Evolutionary conservation across 2,113 vertebrate species (phyloP).

Genomic region (Campylomormyrus numenius): DNA sequence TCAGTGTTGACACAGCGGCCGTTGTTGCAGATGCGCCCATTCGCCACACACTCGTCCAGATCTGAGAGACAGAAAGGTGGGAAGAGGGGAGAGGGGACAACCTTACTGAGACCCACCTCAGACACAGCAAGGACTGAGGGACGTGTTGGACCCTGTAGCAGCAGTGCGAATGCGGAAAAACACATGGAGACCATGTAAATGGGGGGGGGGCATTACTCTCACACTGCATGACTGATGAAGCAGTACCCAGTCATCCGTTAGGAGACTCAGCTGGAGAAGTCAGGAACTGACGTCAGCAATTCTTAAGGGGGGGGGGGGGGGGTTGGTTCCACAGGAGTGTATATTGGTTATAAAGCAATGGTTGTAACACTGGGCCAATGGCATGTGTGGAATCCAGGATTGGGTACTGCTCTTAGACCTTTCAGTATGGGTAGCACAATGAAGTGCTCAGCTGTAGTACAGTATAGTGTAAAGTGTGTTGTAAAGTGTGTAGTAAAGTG

Average conservation of each 20-base stretch:
- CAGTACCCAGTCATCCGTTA: background rate
- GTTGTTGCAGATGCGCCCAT: slow-evolving; percentile 89
- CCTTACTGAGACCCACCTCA: background rate
- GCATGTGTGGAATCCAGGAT: background rate
- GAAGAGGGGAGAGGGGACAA: background rate
- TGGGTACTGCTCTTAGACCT: background rate
- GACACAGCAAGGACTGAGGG: background rate
- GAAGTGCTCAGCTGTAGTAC: background rate
- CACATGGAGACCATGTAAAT: background rate
- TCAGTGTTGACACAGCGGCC: slow-evolving; percentile 96
- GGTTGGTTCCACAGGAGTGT: background rate
- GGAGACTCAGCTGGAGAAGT: background rate
- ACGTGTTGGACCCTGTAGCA: background rate
- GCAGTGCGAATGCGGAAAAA: background rate
- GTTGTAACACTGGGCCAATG: background rate
- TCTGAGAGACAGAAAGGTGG: slow-evolving; percentile 59
- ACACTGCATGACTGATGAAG: no score
- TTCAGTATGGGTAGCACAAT: background rate
- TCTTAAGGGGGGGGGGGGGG: background rate
- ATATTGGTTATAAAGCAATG: background rate
- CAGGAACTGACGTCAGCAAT: background rate
- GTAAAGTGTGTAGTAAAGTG: background rate
- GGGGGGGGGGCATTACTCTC: no score
- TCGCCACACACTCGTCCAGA: slow-evolving; percentile 91
- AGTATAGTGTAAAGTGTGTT: background rate